Percentiles rank a stretch among this genome's conserved stretches.
phyloP scores from a whole-genome alignment of 2,113 vertebrate genomes.

The Prolemur simus region DNA sequence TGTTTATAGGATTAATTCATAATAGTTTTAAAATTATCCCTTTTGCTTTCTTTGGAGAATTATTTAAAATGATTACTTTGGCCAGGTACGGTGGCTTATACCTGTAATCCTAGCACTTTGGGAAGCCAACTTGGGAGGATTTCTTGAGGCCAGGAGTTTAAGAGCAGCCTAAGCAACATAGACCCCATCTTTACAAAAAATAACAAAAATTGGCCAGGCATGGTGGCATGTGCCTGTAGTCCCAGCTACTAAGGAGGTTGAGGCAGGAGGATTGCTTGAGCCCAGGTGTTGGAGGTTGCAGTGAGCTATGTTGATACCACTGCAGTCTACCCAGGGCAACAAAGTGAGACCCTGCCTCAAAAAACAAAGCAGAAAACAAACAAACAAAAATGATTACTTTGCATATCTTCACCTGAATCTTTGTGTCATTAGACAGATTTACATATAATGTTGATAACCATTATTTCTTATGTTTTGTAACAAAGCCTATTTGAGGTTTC shows the following conservation, averaged over 20 bases:
- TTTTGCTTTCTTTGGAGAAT: constrained; percentile 14
- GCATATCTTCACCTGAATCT: constrained; percentile 35
- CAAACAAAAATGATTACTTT: not conserved
- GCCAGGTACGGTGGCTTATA: too few relatives aligned
- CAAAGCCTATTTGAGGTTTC: constrained; percentile 5
- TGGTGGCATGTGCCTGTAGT: too few relatives aligned
- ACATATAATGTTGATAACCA: not conserved
- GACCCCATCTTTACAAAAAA: too few relatives aligned
- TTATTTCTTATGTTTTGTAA: not conserved
- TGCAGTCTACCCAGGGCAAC: not conserved
- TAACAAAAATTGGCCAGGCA: too few relatives aligned
- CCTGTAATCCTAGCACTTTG: too few relatives aligned
- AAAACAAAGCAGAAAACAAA: not conserved
- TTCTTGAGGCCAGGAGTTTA: too few relatives aligned
- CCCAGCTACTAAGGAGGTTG: too few relatives aligned
- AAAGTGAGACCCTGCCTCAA: not conserved
- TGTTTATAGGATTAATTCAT: constrained; percentile 50
- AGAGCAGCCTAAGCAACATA: too few relatives aligned
- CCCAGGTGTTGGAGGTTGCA: too few relatives aligned
- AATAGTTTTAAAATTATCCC: constrained; percentile 31
- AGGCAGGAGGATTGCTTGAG: too few relatives aligned
- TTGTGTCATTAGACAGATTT: constrained; percentile 48
- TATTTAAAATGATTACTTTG: constrained; percentile 13
- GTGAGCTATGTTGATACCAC: not conserved
- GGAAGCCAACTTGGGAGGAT: too few relatives aligned